A percentile compares a stretch with the other conserved stretches of the same genome.
phyloP scores from a whole-genome alignment of 2,797 vertebrate species.

The Aeoliscus strigatus region DNA sequence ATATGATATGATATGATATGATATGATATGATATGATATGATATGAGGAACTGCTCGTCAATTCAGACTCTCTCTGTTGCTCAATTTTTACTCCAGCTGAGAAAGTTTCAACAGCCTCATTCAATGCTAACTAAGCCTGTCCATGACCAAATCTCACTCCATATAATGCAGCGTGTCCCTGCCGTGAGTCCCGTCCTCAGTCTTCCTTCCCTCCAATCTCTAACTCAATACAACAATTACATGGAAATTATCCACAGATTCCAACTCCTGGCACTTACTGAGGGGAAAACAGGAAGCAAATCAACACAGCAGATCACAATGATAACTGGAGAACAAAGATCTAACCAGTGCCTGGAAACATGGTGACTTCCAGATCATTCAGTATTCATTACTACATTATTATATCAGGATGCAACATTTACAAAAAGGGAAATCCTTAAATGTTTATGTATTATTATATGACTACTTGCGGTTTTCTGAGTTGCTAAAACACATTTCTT shows the following conservation, averaged over 20 bases:
- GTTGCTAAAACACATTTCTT: too few species aligned
- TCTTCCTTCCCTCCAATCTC: slow-evolving; percentile 35
- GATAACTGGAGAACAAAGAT: slow-evolving; percentile 4
- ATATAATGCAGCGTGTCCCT: slow-evolving; percentile 40
- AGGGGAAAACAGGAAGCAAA: slow-evolving; percentile 15
- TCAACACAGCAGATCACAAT: slow-evolving; percentile 12
- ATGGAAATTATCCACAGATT: slow-evolving; percentile 48
- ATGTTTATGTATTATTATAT: too few species aligned
- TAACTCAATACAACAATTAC: slow-evolving; percentile 44
- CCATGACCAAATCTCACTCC: slow-evolving; percentile 54
- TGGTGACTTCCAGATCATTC: too few species aligned
- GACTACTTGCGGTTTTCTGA: too few species aligned
- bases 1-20: too few species aligned
- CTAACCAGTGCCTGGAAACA: slow-evolving; percentile 3
- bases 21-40: too few species aligned
- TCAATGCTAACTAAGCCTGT: slow-evolving; percentile 51
- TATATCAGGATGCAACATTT: too few species aligned
- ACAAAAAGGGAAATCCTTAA: too few species aligned
- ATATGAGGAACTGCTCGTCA: slow-evolving; percentile 56
- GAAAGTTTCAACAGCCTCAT: slow-evolving; percentile 52
- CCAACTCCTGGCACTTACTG: slow-evolving; percentile 7
- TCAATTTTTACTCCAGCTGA: slow-evolving; percentile 58
- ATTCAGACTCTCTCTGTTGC: too few species aligned
- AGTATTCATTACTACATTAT: background rate
- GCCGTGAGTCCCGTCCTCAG: slow-evolving; percentile 21